phyloP scores from a whole-genome alignment of 2,797 vertebrate genomes.

The Otus scops region DNA sequence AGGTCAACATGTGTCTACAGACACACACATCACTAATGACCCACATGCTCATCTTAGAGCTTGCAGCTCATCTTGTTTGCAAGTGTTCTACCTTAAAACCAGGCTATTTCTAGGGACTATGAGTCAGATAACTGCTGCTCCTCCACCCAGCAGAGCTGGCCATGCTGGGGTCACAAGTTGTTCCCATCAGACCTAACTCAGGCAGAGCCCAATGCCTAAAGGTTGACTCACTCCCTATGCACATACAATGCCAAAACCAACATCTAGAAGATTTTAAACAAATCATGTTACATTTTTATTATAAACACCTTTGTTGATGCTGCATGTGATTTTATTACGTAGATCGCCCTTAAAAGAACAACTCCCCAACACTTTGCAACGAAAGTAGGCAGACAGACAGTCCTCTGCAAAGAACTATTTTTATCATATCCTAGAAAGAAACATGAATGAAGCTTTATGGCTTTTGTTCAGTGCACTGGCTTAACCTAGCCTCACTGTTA shows the following conservation, averaged over 20 bases:
- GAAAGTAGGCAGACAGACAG: neutral
- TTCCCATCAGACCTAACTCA: neutral
- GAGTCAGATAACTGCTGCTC: neutral
- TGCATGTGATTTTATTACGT: neutral
- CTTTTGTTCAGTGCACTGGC: constrained; percentile 13
- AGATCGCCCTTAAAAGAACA: neutral
- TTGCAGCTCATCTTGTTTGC: neutral
- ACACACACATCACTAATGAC: neutral
- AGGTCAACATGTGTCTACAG: neutral
- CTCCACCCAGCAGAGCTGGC: neutral
- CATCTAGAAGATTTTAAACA: neutral
- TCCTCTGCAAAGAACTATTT: neutral
- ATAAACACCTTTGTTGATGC: neutral
- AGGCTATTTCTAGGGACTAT: neutral
- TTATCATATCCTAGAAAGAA: neutral
- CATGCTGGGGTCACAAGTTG: neutral
- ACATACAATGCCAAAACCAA: neutral
- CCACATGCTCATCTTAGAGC: neutral
- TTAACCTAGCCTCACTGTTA: constrained; percentile 20
- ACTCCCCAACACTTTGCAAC: neutral
- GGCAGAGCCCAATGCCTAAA: neutral
- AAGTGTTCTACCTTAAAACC: neutral
- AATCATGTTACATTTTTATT: neutral
- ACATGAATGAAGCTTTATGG: constrained; percentile 16
- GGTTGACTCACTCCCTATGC: neutral